Base-by-base conservation (phyloP, 2,797 vertebrate species). In the Salarias fasciatus region DNA sequence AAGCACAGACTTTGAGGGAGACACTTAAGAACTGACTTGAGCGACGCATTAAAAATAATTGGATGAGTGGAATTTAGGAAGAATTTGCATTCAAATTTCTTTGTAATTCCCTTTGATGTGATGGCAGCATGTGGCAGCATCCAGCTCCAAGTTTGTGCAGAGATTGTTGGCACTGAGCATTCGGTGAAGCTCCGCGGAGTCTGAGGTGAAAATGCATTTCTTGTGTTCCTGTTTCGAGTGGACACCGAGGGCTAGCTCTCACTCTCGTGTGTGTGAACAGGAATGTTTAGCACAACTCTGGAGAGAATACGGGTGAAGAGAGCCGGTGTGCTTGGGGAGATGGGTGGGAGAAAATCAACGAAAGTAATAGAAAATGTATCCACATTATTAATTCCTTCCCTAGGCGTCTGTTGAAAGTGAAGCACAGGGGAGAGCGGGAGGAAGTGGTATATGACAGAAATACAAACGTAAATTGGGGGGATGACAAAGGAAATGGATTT, bases 131-230 rank as follows among this genome's bases (percentile, higher is more conserved):
- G 65, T 42, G 12, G 54, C 69, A 57, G 45, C 51, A 60, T 75
- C 56, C 8, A 1, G 37, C 50, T 44, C 53, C 29, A 29, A 58
- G 59, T 73, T 72, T 63, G 68, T 77, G 46, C 44, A 52, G 75
- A 61, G 66, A 74, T 62, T 57, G 58, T 69, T 60, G 71, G 55
- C 64, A 53, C 11, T 31, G 60, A 36, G 55, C 59, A 41, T 66
- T 66, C 52, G 59, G 58, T 18, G 28, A 61, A 54, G 54, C 50
- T 60, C 77, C 68, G 14, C 10, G 0, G 72, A 77, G 68, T 72
- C 72, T 0, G 40, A 82, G 72, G 86, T 77, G 87, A 79, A 86
- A 90, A 91, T 91, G 88, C 86, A 86, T 77, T 91, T 91, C 78
- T 83, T 81, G 81, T 91, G 89, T 91, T 87, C 81, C 73, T 69